Percentiles rank a stretch among this genome's conserved stretches.
Evolutionary conservation across 2,797 vertebrate genomes (phyloP).

Genomic region (Halcyon chelicuti): DNA sequence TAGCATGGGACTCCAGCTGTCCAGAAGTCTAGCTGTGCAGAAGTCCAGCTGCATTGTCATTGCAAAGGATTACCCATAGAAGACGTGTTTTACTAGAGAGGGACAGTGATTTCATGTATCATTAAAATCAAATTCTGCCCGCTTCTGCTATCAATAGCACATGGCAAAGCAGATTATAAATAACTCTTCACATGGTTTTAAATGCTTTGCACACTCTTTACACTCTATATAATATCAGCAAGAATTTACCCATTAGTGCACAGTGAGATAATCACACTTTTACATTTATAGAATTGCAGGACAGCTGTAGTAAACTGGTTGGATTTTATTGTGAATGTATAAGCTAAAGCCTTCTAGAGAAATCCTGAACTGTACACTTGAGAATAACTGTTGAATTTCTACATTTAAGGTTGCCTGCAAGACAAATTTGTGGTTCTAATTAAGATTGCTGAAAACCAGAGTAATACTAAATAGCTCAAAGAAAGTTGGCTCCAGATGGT

Average conservation of each 20-base stretch:
- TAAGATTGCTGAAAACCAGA: neutral
- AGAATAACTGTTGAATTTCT: neutral
- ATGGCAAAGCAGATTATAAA: neutral
- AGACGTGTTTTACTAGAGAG: neutral
- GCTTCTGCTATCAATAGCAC: neutral
- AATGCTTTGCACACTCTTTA: neutral
- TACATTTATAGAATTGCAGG: neutral
- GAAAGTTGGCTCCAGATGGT: neutral
- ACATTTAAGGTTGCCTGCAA: neutral
- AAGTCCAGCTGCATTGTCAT: neutral
- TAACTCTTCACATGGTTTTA: neutral
- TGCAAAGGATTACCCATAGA: neutral
- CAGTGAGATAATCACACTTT: neutral
- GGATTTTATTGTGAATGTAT: neutral
- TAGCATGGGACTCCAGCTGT: neutral
- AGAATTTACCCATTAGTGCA: neutral
- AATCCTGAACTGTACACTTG: neutral
- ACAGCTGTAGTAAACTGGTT: neutral
- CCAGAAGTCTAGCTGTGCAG: neutral
- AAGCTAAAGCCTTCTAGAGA: neutral
- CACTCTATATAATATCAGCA: neutral
- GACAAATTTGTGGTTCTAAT: slow-evolving; percentile 1
- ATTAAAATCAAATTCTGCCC: neutral
- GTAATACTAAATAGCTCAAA: neutral
- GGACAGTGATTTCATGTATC: neutral